These are phyloP conservation scores for Brevipalpus yothersi DNA, from an alignment of 1,140 invertebrate genomes.

Conservation along the genomic window DNA sequence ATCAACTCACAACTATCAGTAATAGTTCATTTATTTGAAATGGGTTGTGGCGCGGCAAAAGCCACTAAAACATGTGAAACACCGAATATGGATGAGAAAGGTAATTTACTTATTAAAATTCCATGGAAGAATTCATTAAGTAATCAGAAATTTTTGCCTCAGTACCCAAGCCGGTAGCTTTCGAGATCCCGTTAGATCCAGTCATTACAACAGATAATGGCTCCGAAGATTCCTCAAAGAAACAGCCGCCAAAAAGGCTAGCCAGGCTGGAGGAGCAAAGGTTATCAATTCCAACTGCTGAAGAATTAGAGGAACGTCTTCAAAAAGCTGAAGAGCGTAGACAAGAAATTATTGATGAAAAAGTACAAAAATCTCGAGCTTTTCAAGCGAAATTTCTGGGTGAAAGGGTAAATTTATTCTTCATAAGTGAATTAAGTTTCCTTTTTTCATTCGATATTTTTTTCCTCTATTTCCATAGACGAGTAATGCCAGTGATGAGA, in stretches of 20 bases:
- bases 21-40: not conserved
- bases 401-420: slow-evolving; percentile 1
- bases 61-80: not conserved
- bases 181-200: slow-evolving; percentile 10
- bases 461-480: no score
- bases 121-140: not conserved
- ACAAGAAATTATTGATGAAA: slow-evolving; percentile 2
- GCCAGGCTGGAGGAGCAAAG: slow-evolving; percentile 8
- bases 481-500: no score
- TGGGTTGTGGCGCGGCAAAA: slow-evolving; percentile 2
- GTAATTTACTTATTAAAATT: not conserved
- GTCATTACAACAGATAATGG: not conserved
- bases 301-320: slow-evolving; percentile 8
- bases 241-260: slow-evolving; percentile 8
- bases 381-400: not conserved
- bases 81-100: not conserved
- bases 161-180: slow-evolving; percentile 10
- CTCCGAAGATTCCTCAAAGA: slow-evolving; percentile 5
- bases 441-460: no score
- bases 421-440: not conserved
- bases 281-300: slow-evolving; percentile 6
- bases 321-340: slow-evolving; percentile 10
- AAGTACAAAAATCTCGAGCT: not conserved
- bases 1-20: no score
- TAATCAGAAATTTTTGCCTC: not conserved